phyloP scores from a whole-genome alignment of 2,888 invertebrate species.

The Pedicia rivosa region DNA sequence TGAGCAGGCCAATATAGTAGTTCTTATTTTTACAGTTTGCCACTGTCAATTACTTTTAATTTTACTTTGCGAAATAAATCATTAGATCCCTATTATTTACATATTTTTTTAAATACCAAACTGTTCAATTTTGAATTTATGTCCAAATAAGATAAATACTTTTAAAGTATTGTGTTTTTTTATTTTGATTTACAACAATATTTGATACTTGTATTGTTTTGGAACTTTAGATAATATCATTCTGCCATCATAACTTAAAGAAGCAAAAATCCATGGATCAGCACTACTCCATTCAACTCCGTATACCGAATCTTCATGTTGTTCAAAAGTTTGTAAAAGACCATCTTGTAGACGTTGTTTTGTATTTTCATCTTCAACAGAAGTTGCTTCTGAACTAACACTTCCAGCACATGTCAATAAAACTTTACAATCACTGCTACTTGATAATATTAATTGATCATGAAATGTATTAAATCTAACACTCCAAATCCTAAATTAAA shows the following conservation, averaged over 20 bases:
- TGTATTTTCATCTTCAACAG: conserved; percentile 26
- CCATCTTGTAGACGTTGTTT: conserved; percentile 54
- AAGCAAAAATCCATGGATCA: conserved; percentile 99
- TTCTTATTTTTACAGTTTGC: too few relatives aligned
- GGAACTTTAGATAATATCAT: conserved; percentile 87
- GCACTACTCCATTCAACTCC: conserved; percentile 94
- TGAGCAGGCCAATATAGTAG: too few relatives aligned
- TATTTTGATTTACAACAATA: conserved; percentile 59
- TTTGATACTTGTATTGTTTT: conserved; percentile 86
- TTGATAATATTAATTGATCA: conserved; percentile 85
- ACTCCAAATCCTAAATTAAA: conserved; percentile 62
- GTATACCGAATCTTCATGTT: conserved; percentile 97
- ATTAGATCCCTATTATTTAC: too few relatives aligned
- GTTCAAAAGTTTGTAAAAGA: conserved; percentile 80
- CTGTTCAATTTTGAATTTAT: too few relatives aligned
- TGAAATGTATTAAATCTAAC: conserved; percentile 93
- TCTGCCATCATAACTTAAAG: conserved; percentile 91
- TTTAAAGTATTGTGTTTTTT: too few relatives aligned
- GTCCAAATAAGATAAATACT: too few relatives aligned
- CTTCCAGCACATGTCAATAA: conserved; percentile 74
- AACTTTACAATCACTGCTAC: conserved; percentile 89
- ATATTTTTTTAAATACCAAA: too few relatives aligned
- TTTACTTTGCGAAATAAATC: too few relatives aligned
- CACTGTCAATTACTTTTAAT: too few relatives aligned
- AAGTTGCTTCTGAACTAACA: conserved; percentile 63